Evolutionary conservation across 2,797 vertebrate genomes (phyloP).

Genomic region (Sebastes matsubarae): DNA sequence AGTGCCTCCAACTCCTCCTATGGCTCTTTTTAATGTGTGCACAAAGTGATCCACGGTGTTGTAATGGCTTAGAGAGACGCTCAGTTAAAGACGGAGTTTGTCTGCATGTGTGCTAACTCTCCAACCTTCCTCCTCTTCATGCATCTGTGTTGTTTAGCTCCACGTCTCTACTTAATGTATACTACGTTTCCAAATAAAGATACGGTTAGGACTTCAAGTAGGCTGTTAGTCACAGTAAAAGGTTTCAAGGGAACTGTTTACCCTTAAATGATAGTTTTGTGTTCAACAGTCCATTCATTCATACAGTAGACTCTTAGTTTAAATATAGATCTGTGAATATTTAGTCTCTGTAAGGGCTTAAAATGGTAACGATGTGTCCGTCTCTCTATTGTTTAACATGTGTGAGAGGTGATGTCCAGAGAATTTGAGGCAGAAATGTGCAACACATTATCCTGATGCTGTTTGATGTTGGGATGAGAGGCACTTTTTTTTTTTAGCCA

Average conservation of each 20-base stretch:
- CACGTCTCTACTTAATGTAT: conserved; percentile 21
- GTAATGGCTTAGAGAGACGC: conserved; percentile 41
- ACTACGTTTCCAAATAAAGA: conserved; percentile 50
- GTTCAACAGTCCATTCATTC: conserved; percentile 3
- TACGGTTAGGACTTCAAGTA: conserved; percentile 11
- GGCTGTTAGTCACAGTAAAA: conserved; percentile 45
- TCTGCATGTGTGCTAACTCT: conserved; percentile 17
- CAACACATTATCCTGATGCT: not conserved
- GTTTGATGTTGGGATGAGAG: conserved; percentile 12
- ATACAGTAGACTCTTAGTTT: not conserved
- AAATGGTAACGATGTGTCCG: not conserved
- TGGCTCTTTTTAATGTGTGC: conserved; percentile 63
- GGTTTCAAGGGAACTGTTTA: conserved; percentile 51
- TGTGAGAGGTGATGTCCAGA: not conserved
- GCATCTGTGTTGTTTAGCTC: conserved; percentile 36
- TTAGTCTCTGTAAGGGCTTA: not conserved
- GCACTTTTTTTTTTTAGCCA: not conserved
- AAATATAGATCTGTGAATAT: conserved; percentile 9
- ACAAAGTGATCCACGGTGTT: conserved; percentile 52
- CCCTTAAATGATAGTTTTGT: conserved; percentile 24
- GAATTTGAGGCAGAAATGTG: conserved; percentile 13
- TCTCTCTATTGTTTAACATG: not conserved
- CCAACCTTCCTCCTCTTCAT: not conserved
- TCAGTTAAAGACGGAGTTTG: conserved; percentile 10
- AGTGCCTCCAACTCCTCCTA: conserved; percentile 68